phyloP scores from a whole-genome alignment of 2,113 vertebrate species.

The Meleagris gallopavo region DNA sequence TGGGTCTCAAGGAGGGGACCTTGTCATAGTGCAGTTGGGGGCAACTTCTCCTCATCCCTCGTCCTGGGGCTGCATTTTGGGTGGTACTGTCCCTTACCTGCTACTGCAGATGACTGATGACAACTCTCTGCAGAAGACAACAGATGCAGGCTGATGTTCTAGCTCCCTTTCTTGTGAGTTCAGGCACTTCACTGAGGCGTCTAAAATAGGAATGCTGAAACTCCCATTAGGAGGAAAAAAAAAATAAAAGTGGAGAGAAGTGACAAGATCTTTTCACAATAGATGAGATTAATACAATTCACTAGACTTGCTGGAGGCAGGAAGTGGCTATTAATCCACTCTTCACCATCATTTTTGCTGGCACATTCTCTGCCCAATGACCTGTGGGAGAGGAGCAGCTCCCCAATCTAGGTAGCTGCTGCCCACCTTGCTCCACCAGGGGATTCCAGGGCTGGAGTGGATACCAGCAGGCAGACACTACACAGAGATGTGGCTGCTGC shows the following conservation, averaged over 20 bases:
- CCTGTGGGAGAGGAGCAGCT: neutral
- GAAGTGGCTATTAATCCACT: neutral
- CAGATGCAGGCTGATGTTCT: conserved; percentile 8
- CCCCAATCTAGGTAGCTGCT: neutral
- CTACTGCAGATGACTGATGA: conserved; percentile 1
- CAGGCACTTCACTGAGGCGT: conserved; percentile 7
- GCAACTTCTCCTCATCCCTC: neutral
- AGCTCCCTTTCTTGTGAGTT: neutral
- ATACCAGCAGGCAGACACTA: neutral
- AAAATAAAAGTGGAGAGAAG: neutral
- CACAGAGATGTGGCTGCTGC: rapidly evolving
- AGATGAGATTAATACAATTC: neutral
- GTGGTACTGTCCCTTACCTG: neutral
- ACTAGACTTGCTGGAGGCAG: neutral
- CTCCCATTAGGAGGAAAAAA: neutral
- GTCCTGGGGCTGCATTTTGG: neutral
- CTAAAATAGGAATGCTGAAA: conserved; percentile 4
- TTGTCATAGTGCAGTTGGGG: neutral
- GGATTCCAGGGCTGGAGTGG: neutral
- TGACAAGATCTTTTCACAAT: neutral
- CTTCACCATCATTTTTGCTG: neutral
- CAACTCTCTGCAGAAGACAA: neutral
- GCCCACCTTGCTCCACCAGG: neutral
- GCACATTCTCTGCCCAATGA: neutral
- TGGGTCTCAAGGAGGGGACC: neutral